A percentile compares a stretch with the other conserved stretches of the same genome.
phyloP scores from a whole-genome alignment of 2,797 vertebrate genomes.

The Tinamus major region DNA sequence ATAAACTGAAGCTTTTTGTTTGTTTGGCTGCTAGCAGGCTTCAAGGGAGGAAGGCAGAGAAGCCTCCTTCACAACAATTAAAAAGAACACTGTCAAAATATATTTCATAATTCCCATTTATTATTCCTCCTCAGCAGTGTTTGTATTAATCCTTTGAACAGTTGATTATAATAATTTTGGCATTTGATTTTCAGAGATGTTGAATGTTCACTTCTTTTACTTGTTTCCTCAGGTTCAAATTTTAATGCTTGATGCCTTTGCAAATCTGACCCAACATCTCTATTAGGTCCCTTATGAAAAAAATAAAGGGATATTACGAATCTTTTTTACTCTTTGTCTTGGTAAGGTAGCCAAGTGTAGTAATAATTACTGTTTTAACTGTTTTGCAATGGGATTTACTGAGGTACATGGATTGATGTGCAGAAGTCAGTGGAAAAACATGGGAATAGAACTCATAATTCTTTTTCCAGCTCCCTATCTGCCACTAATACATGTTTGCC shows the following conservation, averaged over 20 bases:
- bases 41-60: slow-evolving; percentile 17
- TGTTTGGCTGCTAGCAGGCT: slow-evolving; percentile 23
- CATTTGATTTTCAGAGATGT: background rate
- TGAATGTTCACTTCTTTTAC: slow-evolving; percentile 3
- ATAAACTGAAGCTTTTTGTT: slow-evolving; percentile 40
- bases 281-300: background rate
- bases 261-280: background rate
- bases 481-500: background rate
- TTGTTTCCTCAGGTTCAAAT: background rate
- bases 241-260: background rate
- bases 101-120: slow-evolving; percentile 41
- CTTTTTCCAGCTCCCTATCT: background rate
- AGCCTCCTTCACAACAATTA: slow-evolving; percentile 34
- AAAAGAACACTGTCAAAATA: slow-evolving; percentile 64
- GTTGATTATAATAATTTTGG: slow-evolving; percentile 62
- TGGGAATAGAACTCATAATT: background rate
- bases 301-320: background rate
- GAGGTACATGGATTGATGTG: background rate
- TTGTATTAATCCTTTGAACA: slow-evolving; percentile 58
- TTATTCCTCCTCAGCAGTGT: slow-evolving; percentile 25
- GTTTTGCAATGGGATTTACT: background rate
- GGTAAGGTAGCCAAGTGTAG: background rate
- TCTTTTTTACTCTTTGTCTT: background rate
- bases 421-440: background rate
- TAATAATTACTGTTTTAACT: background rate